Base-by-base conservation (phyloP, 2,888 invertebrate species). In the Drosophila nigricruria region DNA sequence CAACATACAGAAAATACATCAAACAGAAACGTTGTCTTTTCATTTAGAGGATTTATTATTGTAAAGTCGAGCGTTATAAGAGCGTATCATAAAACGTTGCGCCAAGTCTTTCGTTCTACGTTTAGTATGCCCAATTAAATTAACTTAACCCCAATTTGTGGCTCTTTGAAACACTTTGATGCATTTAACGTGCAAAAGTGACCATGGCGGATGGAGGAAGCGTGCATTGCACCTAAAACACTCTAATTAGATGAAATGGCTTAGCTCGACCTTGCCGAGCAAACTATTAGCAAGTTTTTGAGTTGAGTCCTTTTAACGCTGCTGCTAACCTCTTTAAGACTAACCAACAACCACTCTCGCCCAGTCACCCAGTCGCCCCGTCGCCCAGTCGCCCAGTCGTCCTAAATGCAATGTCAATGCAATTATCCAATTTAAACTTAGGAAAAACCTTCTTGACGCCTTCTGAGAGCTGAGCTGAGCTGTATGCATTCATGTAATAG, bases 351-450 rank as follows among this genome's bases (percentile, higher is more conserved):
- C 16, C 58, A 34, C 25, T 16, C 16, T 27, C 5, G 12, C 27
- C 43, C 12, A 43, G 25, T 10, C 30, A 30, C 30, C 1, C 30
- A 30, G 30, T 10, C 30, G 2, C 30, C 6, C 8, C 8, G n/a
- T n/a, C n/a, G n/a, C 30, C 1, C 30, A 30, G 30, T 30, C 30
- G 30, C 2, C 30, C 9, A 30, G 30, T 30, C 30, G 34, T 25
- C 12, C 52, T 38, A 16, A 77, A 60, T 40, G 59, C 73, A 68
- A 70, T 74, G 75, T 69, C 81, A 70, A 75, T 75, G 79, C 69
- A 81, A 81, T 79, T 82, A 76, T 70, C 72, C 67, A 72, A 72
- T 76, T 82, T 58, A 45, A 79, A 64, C 67, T 59, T 43, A 57
- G 56, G 54, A 60, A 65, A 27, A 49, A 25, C 49, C 25, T 2